A percentile compares a stretch with the other conserved stretches of the same genome.
Evolutionary conservation across 53 echinoderm and acorn worm species (phyloP).

Genomic region (Echinarachnius parma): DNA sequence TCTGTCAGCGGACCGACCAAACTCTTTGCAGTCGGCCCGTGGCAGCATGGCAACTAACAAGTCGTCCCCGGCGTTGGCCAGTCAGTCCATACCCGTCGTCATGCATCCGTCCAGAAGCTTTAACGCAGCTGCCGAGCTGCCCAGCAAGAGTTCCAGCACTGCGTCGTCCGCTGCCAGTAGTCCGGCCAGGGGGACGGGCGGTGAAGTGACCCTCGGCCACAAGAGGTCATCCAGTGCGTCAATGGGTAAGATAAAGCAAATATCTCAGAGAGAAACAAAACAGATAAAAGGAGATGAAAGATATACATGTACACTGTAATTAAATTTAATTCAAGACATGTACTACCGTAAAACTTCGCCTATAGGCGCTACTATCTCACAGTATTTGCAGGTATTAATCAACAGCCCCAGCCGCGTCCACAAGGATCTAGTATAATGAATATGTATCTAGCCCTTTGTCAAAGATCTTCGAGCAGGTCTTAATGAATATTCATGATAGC

Average conservation of each 20-base stretch:
- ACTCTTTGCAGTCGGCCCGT: constrained; percentile 19
- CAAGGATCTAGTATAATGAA: too few species aligned
- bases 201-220: constrained; percentile 1
- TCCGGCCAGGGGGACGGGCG: not conserved
- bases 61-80: not conserved
- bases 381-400: too few species aligned
- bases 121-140: not conserved
- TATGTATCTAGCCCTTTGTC: too few species aligned
- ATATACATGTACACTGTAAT: too few species aligned
- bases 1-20: not conserved
- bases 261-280: too few species aligned
- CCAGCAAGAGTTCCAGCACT: constrained; percentile 11
- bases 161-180: constrained; percentile 21
- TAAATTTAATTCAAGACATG: too few species aligned
- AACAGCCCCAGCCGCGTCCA: too few species aligned
- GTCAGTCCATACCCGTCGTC: constrained; percentile 6
- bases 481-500: too few species aligned
- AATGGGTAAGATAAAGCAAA: not conserved
- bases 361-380: too few species aligned
- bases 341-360: too few species aligned
- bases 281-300: too few species aligned
- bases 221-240: constrained; percentile 22
- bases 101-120: constrained; percentile 10
- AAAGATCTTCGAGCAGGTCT: too few species aligned
- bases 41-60: not conserved